Percentiles rank a stretch among this genome's conserved stretches.
phyloP scores from a whole-genome alignment of 2,888 invertebrate species.

The Sipunculus nudus region DNA sequence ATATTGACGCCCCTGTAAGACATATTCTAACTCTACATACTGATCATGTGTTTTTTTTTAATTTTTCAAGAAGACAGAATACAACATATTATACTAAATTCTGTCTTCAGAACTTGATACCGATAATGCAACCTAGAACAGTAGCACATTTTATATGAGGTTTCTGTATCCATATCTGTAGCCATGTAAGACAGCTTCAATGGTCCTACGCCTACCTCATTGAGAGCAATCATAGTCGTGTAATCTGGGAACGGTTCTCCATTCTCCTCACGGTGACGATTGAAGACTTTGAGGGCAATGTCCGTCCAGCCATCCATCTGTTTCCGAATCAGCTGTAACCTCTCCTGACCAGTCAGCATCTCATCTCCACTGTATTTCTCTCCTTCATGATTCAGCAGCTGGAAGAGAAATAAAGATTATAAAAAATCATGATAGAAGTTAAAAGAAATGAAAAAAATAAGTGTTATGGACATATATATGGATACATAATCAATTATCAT shows the following conservation, averaged over 20 bases:
- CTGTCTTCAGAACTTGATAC: too few species aligned
- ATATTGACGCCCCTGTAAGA: too few species aligned
- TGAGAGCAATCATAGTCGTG: conserved; percentile 52
- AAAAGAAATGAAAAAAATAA: neutral
- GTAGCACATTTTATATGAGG: too few species aligned
- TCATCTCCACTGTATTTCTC: conserved; percentile 63
- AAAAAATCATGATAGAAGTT: neutral
- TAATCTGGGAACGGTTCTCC: conserved; percentile 56
- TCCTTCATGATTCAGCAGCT: conserved; percentile 52
- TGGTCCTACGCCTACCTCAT: conserved; percentile 55
- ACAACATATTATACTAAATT: too few species aligned
- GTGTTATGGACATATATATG: neutral
- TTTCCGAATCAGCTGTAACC: conserved; percentile 47
- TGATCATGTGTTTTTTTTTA: too few species aligned
- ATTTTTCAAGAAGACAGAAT: too few species aligned
- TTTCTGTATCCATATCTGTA: too few species aligned
- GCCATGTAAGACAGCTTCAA: neutral
- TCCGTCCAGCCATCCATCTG: conserved; percentile 64
- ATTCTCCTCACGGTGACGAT: conserved; percentile 54
- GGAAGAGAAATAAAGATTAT: conserved; percentile 12
- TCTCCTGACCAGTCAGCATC: conserved; percentile 58
- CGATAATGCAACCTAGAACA: too few species aligned
- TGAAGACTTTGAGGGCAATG: conserved; percentile 58
- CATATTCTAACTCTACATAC: too few species aligned
- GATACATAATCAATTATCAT: too few species aligned